A percentile compares a stretch with the other conserved stretches of the same genome.
Conservation (phyloP, 2,888 invertebrate species). For the Augochlorella aurata region DNA sequence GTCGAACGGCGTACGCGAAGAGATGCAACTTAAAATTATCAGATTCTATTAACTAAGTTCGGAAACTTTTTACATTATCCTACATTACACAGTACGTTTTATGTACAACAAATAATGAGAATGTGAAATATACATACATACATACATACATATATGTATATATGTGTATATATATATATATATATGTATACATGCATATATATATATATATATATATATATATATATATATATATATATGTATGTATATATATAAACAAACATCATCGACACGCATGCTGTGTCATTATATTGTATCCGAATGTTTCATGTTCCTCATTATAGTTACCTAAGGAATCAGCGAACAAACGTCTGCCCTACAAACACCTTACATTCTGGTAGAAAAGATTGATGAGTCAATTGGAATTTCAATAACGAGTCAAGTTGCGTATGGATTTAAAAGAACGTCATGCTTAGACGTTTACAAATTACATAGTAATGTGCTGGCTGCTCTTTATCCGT, state of each 20-base stretch:
- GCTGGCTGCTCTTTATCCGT: neutral
- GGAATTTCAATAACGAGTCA: neutral
- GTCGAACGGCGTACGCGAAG: neutral
- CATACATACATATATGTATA: too few relatives aligned
- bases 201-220: too few relatives aligned
- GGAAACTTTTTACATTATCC: conserved; percentile 11
- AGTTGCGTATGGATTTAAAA: neutral
- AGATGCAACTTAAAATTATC: conserved; percentile 12
- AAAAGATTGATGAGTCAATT: conserved; percentile 1
- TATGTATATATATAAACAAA: neutral
- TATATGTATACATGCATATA: neutral
- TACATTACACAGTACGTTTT: conserved; percentile 6
- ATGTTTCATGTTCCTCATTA: neutral
- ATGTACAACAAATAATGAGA: conserved; percentile 19
- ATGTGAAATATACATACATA: neutral
- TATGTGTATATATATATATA: too few relatives aligned
- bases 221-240: too few relatives aligned
- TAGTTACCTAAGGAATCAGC: conserved; percentile 32
- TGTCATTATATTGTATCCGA: neutral
- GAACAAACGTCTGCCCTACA: conserved; percentile 5
- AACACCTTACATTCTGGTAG: neutral
- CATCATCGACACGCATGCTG: neutral
- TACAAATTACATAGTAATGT: neutral
- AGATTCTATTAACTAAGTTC: neutral
- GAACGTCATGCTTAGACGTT: neutral